Evolutionary conservation across 1,140 invertebrate species (phyloP), one percentile per base, ranked within the genome.

Genomic region (Pseudomyrmex flavicornis): DNA sequence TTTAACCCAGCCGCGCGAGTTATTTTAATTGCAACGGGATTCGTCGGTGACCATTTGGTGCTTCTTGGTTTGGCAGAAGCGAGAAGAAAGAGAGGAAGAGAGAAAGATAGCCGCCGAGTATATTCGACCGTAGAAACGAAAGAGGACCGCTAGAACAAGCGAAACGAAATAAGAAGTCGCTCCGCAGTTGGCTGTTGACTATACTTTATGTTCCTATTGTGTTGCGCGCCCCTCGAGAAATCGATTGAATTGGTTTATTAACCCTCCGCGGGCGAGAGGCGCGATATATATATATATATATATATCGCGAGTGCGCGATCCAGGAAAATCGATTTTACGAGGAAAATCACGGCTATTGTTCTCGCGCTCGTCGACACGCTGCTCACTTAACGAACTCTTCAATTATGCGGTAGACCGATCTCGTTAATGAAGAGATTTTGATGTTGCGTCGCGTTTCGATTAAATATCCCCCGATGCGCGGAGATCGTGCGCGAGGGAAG

Each of bases 381-480:
- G 79, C 48, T 75, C 79, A 66, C 48, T 82, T 82, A 74, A 82
- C 79, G 69, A 82, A 82, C 79, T 73, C 79, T 82, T 82, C 70
- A 73, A 82, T 82, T 75, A 82, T 82, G 79, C 59, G 79, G 79
- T 82, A 74, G 79, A 82, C 72, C 79, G 79, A 76, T 84, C 83
- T 88, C 86, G 80, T 76, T 84, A 80, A 88, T 88, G 84, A 85
- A 85, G 79, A 88, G 86, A 72, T 88, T 86, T 82, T 72, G 83
- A 82, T 52, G 72, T 61, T 44, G 73, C 20, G 20, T 59, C 61
- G 75, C 54, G 17, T 82, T 68, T 74, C 84, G 54, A 82, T 63
- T 66, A 69, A 62, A 82, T 80, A 59, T 59, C 44, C 46, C 63
- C 15, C 17, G 17, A 74, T 63, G 66, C 50, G 63, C 15, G 5